Percentiles rank a stretch among this genome's conserved stretches.
phyloP scores from a whole-genome alignment of 2,888 invertebrate species.

The Embidobia sp. region DNA sequence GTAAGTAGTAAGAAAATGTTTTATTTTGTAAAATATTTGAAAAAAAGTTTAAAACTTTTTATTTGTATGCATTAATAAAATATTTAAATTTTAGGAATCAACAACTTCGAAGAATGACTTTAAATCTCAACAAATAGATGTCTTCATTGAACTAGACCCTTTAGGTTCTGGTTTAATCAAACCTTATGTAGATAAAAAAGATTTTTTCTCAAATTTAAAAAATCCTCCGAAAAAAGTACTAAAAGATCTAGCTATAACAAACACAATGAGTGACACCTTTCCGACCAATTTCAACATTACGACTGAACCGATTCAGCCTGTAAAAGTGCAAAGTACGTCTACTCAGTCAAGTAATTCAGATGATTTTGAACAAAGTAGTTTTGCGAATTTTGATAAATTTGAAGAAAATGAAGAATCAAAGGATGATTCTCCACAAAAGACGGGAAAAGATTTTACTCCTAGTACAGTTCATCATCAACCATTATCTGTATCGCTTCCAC shows the following conservation, averaged over 20 bases:
- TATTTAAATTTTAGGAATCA: constrained; percentile 57
- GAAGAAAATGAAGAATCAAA: constrained; percentile 65
- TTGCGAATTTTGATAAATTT: constrained; percentile 77
- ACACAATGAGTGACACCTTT: constrained; percentile 76
- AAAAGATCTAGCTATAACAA: constrained; percentile 88
- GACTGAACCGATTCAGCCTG: constrained; percentile 71
- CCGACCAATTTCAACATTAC: constrained; percentile 76
- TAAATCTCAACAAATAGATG: constrained; percentile 84
- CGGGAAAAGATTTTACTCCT: constrained; percentile 69
- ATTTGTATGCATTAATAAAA: background rate
- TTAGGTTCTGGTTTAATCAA: constrained; percentile 94
- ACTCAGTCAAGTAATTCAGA: constrained; percentile 46
- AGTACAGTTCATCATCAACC: constrained; percentile 83
- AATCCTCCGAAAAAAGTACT: constrained; percentile 96
- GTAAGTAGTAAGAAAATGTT: constrained; percentile 65
- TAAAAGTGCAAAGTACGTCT: constrained; percentile 67
- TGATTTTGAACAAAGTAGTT: constrained; percentile 82
- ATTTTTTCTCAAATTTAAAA: constrained; percentile 97
- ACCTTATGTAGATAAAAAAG: constrained; percentile 97
- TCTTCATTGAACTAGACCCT: constrained; percentile 96
- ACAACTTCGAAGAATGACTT: constrained; percentile 69
- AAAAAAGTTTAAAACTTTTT: too few relatives aligned
- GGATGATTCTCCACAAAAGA: constrained; percentile 65
- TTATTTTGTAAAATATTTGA: too few relatives aligned
- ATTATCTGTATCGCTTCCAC: constrained; percentile 87